A percentile compares a stretch with the other conserved stretches of the same genome.
Conservation (phyloP, 2,888 invertebrate species). For the Pseudeuparius sepicola region DNA sequence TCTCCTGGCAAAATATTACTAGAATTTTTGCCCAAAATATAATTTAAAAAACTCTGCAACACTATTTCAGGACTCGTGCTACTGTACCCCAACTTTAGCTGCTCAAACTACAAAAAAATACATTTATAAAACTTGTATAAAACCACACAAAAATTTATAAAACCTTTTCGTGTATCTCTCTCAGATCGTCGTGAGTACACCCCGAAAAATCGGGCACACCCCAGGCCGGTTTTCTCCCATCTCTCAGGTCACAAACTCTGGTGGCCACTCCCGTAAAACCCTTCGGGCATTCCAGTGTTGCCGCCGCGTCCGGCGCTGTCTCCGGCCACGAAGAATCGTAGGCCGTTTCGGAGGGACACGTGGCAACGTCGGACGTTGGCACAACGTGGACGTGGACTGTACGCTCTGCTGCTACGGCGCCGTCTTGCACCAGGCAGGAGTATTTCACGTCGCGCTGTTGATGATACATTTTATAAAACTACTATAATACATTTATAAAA, state of each 20-base stretch:
- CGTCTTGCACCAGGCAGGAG: slow-evolving; percentile 56
- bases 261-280: slow-evolving; percentile 43
- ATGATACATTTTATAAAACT: too few species aligned
- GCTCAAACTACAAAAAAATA: slow-evolving; percentile 41
- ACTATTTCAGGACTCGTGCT: slow-evolving; percentile 49
- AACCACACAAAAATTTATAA: slow-evolving; percentile 6
- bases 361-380: slow-evolving; percentile 47
- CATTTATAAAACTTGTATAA: background rate
- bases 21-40: slow-evolving; percentile 33
- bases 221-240: slow-evolving; percentile 61
- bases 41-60: slow-evolving; percentile 45
- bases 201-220: slow-evolving; percentile 64
- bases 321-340: slow-evolving; percentile 53
- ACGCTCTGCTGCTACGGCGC: slow-evolving; percentile 42
- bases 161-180: slow-evolving; percentile 22
- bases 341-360: slow-evolving; percentile 46
- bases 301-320: slow-evolving; percentile 65
- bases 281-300: slow-evolving; percentile 52
- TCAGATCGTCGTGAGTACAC: slow-evolving; percentile 42
- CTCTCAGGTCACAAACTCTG: slow-evolving; percentile 49
- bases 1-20: slow-evolving; percentile 48
- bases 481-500: too few species aligned
- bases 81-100: slow-evolving; percentile 52
- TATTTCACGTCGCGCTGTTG: slow-evolving; percentile 60
- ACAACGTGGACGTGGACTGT: slow-evolving; percentile 57